Conservation (phyloP, 2,113 vertebrate species). For the Macaca fascicularis region T2T-MFA8v1.1 NC_088379.1:176183501-176184000, state of each 20-base stretch:
- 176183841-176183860: neutral
- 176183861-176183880: neutral
- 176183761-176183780: neutral
- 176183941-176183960: neutral
- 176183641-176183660: fast-evolving
- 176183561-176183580: neutral
- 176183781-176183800: neutral
- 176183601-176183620: neutral
- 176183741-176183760: neutral
- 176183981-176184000: neutral
- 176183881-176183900: neutral
- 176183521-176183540: neutral
- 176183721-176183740: neutral
- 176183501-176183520: neutral
- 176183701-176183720: neutral
- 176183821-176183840: neutral
- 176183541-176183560: neutral
- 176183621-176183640: neutral
- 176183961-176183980: neutral
- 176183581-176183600: neutral
- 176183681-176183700: neutral
- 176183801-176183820: neutral
- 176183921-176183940: neutral
- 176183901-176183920: neutral
- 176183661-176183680: neutral